Evolutionary conservation across 2,888 invertebrate species (phyloP).

Genomic region (Drosophila anomelani): DNA sequence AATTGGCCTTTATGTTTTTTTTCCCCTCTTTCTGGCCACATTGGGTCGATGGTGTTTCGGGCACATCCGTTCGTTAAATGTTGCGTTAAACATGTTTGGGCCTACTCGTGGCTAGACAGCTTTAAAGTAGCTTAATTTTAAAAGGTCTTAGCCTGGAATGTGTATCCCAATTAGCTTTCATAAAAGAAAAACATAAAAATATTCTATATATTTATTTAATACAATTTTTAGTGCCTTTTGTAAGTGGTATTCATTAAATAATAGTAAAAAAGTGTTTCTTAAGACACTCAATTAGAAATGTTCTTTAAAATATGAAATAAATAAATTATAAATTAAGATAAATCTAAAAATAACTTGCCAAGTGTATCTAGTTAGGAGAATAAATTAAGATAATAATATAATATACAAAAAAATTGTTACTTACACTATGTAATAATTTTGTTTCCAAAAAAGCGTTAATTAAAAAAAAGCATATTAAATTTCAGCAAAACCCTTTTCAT

Average conservation of each 20-base stretch:
- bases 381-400: background rate
- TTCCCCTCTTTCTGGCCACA: slow-evolving; percentile 14
- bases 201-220: background rate
- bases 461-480: no score
- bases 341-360: background rate
- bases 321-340: background rate
- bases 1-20: slow-evolving; percentile 58
- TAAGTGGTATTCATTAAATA: background rate
- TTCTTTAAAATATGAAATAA: background rate
- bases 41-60: slow-evolving; percentile 47
- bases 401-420: no score
- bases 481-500: no score
- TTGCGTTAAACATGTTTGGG: slow-evolving; percentile 60
- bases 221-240: background rate
- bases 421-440: no score
- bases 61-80: slow-evolving; percentile 63
- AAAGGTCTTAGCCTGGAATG: no score
- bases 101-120: slow-evolving; percentile 1
- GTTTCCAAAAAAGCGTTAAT: no score
- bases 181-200: background rate
- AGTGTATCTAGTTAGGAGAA: background rate
- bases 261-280: background rate
- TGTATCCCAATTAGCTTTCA: background rate
- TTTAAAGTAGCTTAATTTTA: slow-evolving; percentile 15
- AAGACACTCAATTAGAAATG: background rate